Conservation (phyloP, 2,888 invertebrate species). For the Trimorus sp. region DNA sequence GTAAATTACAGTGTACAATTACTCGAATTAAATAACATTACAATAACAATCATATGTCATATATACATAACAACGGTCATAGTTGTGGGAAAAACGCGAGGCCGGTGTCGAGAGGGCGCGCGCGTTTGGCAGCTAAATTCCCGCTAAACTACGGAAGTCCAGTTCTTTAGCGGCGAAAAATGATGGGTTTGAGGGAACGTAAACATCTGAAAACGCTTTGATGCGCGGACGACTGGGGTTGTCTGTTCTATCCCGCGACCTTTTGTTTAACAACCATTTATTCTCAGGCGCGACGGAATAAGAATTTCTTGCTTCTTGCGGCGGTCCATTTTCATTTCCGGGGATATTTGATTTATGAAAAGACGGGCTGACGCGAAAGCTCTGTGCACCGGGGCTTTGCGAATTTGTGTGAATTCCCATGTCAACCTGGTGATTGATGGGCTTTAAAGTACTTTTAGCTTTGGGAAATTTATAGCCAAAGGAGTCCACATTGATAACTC, state of each 20-base stretch:
- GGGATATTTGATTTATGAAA: slow-evolving; percentile 66
- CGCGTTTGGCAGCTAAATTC: slow-evolving; percentile 46
- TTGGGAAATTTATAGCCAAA: slow-evolving; percentile 69
- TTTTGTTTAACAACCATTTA: slow-evolving; percentile 66
- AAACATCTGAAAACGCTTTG: slow-evolving; percentile 50
- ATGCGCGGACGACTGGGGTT: slow-evolving; percentile 32
- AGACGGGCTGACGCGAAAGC: slow-evolving; percentile 55
- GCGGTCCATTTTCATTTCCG: slow-evolving; percentile 56
- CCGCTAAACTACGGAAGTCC: slow-evolving; percentile 45
- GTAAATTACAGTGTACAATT: too few species aligned
- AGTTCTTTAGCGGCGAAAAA: slow-evolving; percentile 40
- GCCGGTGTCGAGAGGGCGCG: background rate
- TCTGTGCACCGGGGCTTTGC: slow-evolving; percentile 46
- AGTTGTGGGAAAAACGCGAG: background rate
- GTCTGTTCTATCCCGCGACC: slow-evolving; percentile 56
- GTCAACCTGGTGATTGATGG: slow-evolving; percentile 52
- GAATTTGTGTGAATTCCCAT: slow-evolving; percentile 54
- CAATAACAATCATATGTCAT: background rate
- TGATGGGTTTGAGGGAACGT: slow-evolving; percentile 49
- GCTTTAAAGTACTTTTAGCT: slow-evolving; percentile 58
- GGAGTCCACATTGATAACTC: slow-evolving; percentile 60
- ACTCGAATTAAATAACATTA: slow-evolving; percentile 40
- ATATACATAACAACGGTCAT: slow-evolving; percentile 33
- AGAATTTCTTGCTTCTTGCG: slow-evolving; percentile 64
- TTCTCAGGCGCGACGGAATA: slow-evolving; percentile 65